Evolutionary conservation across 2,888 invertebrate species (phyloP).

Genomic region (Catocala nupta): DNA sequence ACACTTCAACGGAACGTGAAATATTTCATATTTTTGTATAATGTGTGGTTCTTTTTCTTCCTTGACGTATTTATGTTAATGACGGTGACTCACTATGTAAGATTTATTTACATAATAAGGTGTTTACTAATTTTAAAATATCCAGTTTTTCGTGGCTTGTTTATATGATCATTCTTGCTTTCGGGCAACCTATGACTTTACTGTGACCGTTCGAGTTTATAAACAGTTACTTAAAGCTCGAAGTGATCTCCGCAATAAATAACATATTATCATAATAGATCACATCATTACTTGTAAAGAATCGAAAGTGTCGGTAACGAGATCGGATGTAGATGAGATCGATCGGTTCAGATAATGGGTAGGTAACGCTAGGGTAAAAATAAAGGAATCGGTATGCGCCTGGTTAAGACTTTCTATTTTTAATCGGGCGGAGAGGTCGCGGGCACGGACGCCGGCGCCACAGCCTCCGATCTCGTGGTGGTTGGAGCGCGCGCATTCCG

Average conservation of each 20-base stretch:
- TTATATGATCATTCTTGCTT: neutral
- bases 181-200: neutral
- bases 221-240: slow-evolving; percentile 19
- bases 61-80: neutral
- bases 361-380: slow-evolving; percentile 78
- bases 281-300: slow-evolving; percentile 43
- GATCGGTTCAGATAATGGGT: slow-evolving; percentile 72
- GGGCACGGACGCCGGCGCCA: slow-evolving; percentile 75
- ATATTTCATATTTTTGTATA: too few species aligned
- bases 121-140: slow-evolving; percentile 8
- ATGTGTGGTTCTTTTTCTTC: too few species aligned
- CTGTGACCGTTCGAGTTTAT: slow-evolving; percentile 3
- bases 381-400: slow-evolving; percentile 78
- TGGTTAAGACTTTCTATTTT: slow-evolving; percentile 86
- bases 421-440: slow-evolving; percentile 82
- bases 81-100: neutral
- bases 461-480: slow-evolving; percentile 79
- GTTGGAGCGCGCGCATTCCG: slow-evolving; percentile 80
- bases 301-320: slow-evolving; percentile 72
- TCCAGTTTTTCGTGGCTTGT: slow-evolving; percentile 2
- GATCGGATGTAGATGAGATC: slow-evolving; percentile 69
- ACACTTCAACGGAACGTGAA: too few species aligned
- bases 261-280: slow-evolving; percentile 28
- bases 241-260: slow-evolving; percentile 30
- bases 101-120: slow-evolving; percentile 1